Evolutionary conservation across 2,888 invertebrate species (phyloP).

Genomic region (Serrognathus titanus): DNA sequence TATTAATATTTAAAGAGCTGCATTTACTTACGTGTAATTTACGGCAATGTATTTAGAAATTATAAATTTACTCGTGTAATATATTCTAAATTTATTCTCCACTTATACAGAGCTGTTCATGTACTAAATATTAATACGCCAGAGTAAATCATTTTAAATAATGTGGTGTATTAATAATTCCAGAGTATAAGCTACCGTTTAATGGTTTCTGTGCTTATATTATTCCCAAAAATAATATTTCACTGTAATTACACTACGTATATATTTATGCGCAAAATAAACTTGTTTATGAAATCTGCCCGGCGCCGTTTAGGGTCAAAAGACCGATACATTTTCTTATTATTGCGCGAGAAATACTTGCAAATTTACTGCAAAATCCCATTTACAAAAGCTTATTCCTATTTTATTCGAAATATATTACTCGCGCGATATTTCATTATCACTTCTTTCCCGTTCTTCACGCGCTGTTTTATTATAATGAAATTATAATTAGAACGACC

Average conservation of each 20-base stretch:
- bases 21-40: slow-evolving; percentile 6
- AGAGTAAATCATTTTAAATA: slow-evolving; percentile 41
- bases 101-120: slow-evolving; percentile 15
- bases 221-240: slow-evolving; percentile 49
- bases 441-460: slow-evolving; percentile 3
- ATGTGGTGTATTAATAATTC: slow-evolving; percentile 41
- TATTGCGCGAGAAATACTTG: slow-evolving; percentile 12
- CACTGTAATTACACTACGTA: slow-evolving; percentile 46
- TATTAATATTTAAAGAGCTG: background rate
- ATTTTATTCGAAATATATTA: slow-evolving; percentile 13
- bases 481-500: slow-evolving; percentile 15
- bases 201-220: slow-evolving; percentile 41
- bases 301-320: slow-evolving; percentile 48
- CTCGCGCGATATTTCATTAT: slow-evolving; percentile 9
- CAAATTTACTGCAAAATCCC: slow-evolving; percentile 16
- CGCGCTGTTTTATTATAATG: slow-evolving; percentile 10
- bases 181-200: slow-evolving; percentile 33
- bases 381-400: slow-evolving; percentile 12
- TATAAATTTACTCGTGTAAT: slow-evolving; percentile 16
- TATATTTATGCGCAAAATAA: slow-evolving; percentile 48
- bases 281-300: slow-evolving; percentile 49
- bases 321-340: slow-evolving; percentile 45
- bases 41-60: slow-evolving; percentile 1
- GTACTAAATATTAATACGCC: slow-evolving; percentile 18
- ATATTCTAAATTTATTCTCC: slow-evolving; percentile 20